Percentiles rank a stretch among this genome's conserved stretches.
These are phyloP conservation scores for Tenrec ecaudatus DNA, from an alignment of 2,113 vertebrate genomes.

Conservation along the genomic window DNA sequence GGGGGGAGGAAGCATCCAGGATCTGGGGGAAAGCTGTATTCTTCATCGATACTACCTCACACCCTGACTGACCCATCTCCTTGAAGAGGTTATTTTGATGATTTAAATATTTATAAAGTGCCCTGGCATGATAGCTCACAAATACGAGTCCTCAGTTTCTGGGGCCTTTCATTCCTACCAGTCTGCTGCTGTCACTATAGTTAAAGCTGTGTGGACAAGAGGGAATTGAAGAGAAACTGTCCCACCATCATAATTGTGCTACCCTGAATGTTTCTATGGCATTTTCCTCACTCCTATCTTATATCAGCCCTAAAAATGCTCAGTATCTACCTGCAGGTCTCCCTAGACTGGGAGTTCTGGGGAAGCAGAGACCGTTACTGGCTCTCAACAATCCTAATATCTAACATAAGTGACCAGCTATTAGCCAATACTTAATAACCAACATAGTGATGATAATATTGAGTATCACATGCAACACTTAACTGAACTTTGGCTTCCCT, in stretches of 20 bases:
- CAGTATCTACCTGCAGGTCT: not conserved
- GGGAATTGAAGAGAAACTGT: not conserved
- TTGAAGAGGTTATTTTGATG: constrained; percentile 23
- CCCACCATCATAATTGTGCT: not conserved
- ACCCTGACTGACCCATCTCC: no score
- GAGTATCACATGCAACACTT: not conserved
- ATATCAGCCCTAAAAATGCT: not conserved
- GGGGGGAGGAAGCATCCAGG: no score
- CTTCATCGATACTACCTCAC: no score
- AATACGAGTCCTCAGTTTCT: not conserved
- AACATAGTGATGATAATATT: not conserved
- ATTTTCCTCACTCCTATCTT: not conserved
- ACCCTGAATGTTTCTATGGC: not conserved
- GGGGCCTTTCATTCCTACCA: constrained; percentile 5
- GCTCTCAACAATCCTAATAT: not conserved
- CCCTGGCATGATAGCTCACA: not conserved
- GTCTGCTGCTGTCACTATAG: not conserved
- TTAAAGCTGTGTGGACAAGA: constrained; percentile 27
- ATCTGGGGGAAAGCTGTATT: no score
- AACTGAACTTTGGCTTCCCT: not conserved
- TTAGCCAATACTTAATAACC: not conserved
- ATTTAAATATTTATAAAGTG: constrained; percentile 27
- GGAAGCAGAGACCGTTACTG: not conserved
- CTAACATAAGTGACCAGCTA: not conserved
- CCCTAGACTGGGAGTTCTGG: not conserved